These are phyloP conservation scores for Colaptes auratus DNA, from an alignment of 2,113 vertebrate species.

Conservation along the genomic window DNA sequence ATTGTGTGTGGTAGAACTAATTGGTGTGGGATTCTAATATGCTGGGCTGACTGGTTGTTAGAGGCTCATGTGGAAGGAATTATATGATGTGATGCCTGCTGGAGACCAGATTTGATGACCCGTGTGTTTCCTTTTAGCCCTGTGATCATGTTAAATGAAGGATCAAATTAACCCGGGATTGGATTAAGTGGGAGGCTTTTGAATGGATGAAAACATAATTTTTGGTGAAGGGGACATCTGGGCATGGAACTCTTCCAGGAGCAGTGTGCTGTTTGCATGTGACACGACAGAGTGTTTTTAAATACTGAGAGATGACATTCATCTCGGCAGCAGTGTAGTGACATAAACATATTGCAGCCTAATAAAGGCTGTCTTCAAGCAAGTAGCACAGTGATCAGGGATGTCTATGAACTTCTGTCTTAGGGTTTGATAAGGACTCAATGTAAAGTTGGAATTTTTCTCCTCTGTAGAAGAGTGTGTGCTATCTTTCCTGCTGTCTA, in stretches of 20 bases:
- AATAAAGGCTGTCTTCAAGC: background rate
- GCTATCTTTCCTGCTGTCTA: background rate
- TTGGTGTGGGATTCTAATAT: background rate
- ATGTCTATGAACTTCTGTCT: background rate
- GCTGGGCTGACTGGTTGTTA: background rate
- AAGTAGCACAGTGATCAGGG: background rate
- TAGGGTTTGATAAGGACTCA: background rate
- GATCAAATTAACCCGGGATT: slow-evolving; percentile 48
- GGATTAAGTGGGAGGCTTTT: slow-evolving; percentile 49
- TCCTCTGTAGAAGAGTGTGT: background rate
- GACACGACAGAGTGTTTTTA: background rate
- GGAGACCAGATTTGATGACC: slow-evolving; percentile 36
- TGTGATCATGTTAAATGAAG: slow-evolving; percentile 63
- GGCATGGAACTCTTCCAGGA: background rate
- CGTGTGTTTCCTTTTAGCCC: slow-evolving; percentile 34
- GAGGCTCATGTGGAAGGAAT: slow-evolving; percentile 43
- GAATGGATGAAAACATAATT: slow-evolving; percentile 14
- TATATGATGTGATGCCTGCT: slow-evolving; percentile 25
- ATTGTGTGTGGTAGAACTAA: background rate
- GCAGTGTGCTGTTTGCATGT: background rate
- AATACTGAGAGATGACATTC: background rate
- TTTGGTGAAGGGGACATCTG: slow-evolving; percentile 44
- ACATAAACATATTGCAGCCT: background rate
- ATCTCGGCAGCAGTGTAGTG: background rate
- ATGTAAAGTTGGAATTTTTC: background rate